Evolutionary conservation across 2,113 vertebrate genomes (phyloP), one percentile per base, ranked within the genome.

Genomic region (Zosterops borbonicus): DNA sequence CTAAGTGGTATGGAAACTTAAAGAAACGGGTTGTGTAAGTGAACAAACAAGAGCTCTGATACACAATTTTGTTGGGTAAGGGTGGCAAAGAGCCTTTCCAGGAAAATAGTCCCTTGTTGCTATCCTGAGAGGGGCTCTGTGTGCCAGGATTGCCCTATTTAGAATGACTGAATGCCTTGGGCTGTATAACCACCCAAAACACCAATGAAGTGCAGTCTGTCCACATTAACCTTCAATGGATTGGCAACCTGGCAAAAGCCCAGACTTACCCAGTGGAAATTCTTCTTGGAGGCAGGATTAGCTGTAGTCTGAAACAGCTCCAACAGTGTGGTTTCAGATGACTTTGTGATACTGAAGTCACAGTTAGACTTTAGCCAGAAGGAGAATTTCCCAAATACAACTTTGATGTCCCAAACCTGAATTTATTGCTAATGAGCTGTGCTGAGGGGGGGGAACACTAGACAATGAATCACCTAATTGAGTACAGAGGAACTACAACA

Each of bases 361-460:
- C n/a, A 56, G 41, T 56, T 44, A 80, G 65, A 68, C 13, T 44
- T 79, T 27, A 53, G 19, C 10, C 53, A 73, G 52, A 47, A 76
- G 33, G 13, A 96, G 12, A 12, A 56, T 53, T 89, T 50, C 59
- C 29, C 62, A 88, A 52, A 41, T 18, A 78, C 14, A 64, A 11
- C 11, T 76, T 47, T 53, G 49, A 53, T 60, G 15, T 44, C 39
- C 28, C 19, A 65, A 83, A 70, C 22, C 29, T 67, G 53, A 55
- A 58, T 41, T 35, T 76, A 73, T 37, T 83, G 52, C 59, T 94
- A 68, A 49, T 67, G 79, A 81, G 29, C 24, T 71, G 23, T 33
- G 44, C 65, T 70, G 39, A 39, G 22, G 7, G 22, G 22, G 22
- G 9, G n/a, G 19, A 90, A 31, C 0, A 0, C 19, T 24, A 9